phyloP scores from a whole-genome alignment of 2,797 vertebrate species.

The Apogon hyalosoma region DNA sequence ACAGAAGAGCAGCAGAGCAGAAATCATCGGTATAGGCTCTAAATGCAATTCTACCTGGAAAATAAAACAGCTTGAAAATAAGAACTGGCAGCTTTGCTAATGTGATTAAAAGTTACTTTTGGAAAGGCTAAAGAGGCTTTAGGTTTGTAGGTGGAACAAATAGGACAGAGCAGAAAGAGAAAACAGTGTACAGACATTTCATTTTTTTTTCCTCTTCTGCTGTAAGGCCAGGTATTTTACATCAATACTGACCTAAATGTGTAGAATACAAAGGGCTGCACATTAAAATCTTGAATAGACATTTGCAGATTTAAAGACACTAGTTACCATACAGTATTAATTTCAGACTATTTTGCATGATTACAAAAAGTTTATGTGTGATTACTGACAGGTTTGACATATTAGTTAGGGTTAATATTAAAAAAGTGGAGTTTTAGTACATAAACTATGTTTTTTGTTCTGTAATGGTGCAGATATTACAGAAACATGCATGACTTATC shows the following conservation, averaged over 20 bases:
- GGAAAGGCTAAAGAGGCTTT: constrained; percentile 25
- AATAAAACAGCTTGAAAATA: constrained; percentile 32
- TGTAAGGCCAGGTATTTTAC: background rate
- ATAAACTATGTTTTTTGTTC: too few species aligned
- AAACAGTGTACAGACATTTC: constrained; percentile 7
- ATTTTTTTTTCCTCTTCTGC: background rate
- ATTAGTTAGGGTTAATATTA: too few species aligned
- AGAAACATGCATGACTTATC: too few species aligned
- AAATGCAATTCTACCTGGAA: constrained; percentile 33
- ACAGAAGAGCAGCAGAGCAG: constrained; percentile 1
- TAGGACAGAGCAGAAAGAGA: constrained; percentile 7
- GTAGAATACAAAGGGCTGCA: background rate
- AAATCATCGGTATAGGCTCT: constrained; percentile 20
- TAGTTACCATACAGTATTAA: too few species aligned
- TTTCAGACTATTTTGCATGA: too few species aligned
- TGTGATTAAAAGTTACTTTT: constrained; percentile 50
- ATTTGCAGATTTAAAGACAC: background rate
- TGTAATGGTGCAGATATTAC: too few species aligned
- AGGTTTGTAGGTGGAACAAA: constrained; percentile 28
- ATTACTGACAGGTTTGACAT: too few species aligned
- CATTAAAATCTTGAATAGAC: background rate
- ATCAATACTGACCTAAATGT: background rate
- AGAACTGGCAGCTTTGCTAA: constrained; percentile 30
- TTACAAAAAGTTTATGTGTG: too few species aligned
- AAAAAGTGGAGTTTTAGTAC: too few species aligned